A percentile compares a stretch with the other conserved stretches of the same genome.
phyloP scores from a whole-genome alignment of 2,888 invertebrate species.

The Galeruca laticollis region DNA sequence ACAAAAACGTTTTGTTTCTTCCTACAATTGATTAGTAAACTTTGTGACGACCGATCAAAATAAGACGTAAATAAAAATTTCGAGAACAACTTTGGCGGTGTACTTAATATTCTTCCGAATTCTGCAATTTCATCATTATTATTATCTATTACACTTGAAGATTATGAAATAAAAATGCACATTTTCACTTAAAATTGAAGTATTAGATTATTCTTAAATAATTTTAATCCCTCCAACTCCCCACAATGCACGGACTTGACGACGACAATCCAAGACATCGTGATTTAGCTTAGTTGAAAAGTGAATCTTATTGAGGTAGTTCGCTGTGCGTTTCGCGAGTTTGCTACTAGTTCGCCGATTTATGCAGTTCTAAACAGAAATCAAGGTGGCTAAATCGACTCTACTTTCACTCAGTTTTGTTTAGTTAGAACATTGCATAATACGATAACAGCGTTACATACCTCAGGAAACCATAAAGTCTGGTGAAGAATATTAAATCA shows the following conservation, averaged over 20 bases:
- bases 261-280: constrained; percentile 18
- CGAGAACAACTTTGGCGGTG: too few species aligned
- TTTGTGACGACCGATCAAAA: too few species aligned
- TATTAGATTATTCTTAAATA: background rate
- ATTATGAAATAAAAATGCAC: background rate
- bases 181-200: background rate
- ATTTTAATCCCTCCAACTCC: background rate
- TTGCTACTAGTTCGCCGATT: constrained; percentile 41
- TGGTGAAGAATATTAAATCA: constrained; percentile 37
- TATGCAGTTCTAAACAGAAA: constrained; percentile 56
- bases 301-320: constrained; percentile 44
- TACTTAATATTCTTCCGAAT: too few species aligned
- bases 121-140: too few species aligned
- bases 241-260: constrained; percentile 17
- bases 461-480: constrained; percentile 52
- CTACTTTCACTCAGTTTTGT: constrained; percentile 59
- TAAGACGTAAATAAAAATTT: too few species aligned
- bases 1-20: too few species aligned
- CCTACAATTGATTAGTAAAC: too few species aligned
- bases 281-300: constrained; percentile 44
- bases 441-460: constrained; percentile 36
- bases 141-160: background rate
- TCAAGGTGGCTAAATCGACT: constrained; percentile 55
- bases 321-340: constrained; percentile 43
- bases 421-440: constrained; percentile 57